A percentile compares a stretch with the other conserved stretches of the same genome.
Evolutionary conservation across 2,888 invertebrate species (phyloP).

Genomic region (Spodoptera littoralis): DNA sequence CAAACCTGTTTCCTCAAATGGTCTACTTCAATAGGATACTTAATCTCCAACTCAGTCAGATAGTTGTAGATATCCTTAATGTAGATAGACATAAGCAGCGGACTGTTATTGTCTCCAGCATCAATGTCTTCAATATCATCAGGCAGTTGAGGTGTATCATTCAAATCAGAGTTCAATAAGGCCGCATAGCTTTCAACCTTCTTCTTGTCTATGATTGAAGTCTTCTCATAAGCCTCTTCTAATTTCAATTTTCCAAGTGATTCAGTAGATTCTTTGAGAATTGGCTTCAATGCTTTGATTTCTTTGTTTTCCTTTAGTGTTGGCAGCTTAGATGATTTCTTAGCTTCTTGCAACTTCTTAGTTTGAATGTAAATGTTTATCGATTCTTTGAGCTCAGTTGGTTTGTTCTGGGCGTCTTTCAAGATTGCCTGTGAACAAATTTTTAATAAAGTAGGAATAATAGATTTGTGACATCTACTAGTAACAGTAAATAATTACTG

Average conservation of each 20-base stretch:
- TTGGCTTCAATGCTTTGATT: conserved; percentile 65
- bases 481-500: too few species aligned
- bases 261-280: conserved; percentile 75
- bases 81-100: conserved; percentile 94
- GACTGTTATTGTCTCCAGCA: conserved; percentile 91
- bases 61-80: conserved; percentile 97
- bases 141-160: conserved; percentile 65
- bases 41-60: conserved; percentile 92
- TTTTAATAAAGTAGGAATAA: neutral
- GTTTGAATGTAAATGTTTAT: conserved; percentile 64
- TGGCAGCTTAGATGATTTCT: conserved; percentile 69
- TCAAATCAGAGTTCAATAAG: conserved; percentile 35
- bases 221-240: conserved; percentile 56
- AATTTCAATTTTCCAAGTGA: conserved; percentile 78
- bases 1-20: conserved; percentile 91
- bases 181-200: conserved; percentile 50
- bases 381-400: conserved; percentile 70
- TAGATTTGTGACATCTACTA: too few species aligned
- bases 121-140: conserved; percentile 92
- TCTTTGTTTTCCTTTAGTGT: conserved; percentile 71
- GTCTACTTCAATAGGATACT: conserved; percentile 90
- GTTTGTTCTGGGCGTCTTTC: conserved; percentile 73
- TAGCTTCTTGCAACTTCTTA: conserved; percentile 68
- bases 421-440: conserved; percentile 67
- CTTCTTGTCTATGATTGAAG: conserved; percentile 47